A percentile compares a stretch with the other conserved stretches of the same genome.
phyloP scores from a whole-genome alignment of 1,140 invertebrate genomes.

The Drosophila biarmipes region DNA sequence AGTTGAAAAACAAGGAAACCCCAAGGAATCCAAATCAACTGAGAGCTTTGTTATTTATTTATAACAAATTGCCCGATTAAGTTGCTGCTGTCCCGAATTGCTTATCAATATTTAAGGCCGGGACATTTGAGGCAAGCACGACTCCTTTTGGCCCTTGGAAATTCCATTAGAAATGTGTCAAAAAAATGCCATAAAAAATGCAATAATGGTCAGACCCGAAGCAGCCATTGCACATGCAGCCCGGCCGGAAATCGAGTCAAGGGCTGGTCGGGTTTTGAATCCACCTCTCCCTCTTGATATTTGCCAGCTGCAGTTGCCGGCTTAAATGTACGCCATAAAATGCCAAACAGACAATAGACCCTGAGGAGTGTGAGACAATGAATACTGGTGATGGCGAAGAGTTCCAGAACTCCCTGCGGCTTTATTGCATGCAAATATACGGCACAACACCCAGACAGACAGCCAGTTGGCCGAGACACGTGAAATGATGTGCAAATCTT shows the following conservation, averaged over 20 bases:
- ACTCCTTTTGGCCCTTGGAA: slow-evolving; percentile 24
- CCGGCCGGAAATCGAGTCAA: slow-evolving; percentile 21
- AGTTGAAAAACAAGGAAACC: slow-evolving; percentile 1
- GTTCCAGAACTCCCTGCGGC: slow-evolving; percentile 55
- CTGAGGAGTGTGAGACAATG: slow-evolving; percentile 19
- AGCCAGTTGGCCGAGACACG: slow-evolving; percentile 73
- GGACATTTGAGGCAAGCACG: not conserved
- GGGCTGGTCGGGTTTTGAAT: not conserved
- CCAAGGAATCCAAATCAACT: slow-evolving; percentile 31
- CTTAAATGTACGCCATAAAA: slow-evolving; percentile 61
- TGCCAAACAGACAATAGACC: slow-evolving; percentile 62
- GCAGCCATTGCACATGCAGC: slow-evolving; percentile 31
- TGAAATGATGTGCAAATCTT: slow-evolving; percentile 81
- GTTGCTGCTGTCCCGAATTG: slow-evolving; percentile 20
- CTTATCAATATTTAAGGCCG: slow-evolving; percentile 51
- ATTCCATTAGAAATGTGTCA: slow-evolving; percentile 64
- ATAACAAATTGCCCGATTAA: slow-evolving; percentile 61
- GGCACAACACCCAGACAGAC: slow-evolving; percentile 28
- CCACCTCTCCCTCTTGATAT: slow-evolving; percentile 28
- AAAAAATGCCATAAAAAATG: slow-evolving; percentile 61
- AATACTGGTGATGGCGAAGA: slow-evolving; percentile 13
- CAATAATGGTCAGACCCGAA: slow-evolving; percentile 54
- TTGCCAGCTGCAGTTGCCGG: slow-evolving; percentile 42
- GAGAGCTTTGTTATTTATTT: slow-evolving; percentile 56
- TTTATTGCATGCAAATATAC: slow-evolving; percentile 72